Evolutionary conservation across 2,797 vertebrate genomes (phyloP), one percentile per base, ranked within the genome.

Genomic region (Champsocephalus esox): DNA sequence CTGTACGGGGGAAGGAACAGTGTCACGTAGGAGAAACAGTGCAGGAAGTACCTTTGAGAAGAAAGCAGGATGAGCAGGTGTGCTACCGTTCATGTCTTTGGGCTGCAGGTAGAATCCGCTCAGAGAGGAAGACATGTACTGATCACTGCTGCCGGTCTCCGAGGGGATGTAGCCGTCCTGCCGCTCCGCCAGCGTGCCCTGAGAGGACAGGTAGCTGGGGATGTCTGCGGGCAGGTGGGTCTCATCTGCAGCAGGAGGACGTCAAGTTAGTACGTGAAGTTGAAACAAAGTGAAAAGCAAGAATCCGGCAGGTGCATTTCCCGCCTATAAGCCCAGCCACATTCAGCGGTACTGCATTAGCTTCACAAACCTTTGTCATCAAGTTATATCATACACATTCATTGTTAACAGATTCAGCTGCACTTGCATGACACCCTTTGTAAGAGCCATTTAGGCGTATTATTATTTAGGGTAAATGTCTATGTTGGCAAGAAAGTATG

Each of bases 171-270:
- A 99, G 2, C 95, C 95, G 6, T 99, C 98, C 78, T 99, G 97
- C 2, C 97, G 94, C 85, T 99, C 98, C 3, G 97, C 96, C 60
- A 99, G 85, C 0, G 98, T 99, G 2, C 98, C 98, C 86, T 99
- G 98, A 9, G 98, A 99, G 9, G 98, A 99, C 79, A 99, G 85
- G 77, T 97, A 99, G 87, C 98, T 99, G 41, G 98, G 98, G 76
- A 98, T 99, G 84, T 99, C 98, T 6, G 97, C 95, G 0, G 98
- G 98, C 12, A 99, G 92, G 89, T 98, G 97, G 75, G 98, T 99
- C 90, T 99, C 98, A 91, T 99, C 98, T 99, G 75, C 14, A 84
- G 12, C 1, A 56, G 44, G 43, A 62, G 0, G 8, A 70, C 19
- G 72, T 32, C 2, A 24, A 17, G 0, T 38, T 38, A 38, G 6